phyloP scores from a whole-genome alignment of 2,888 invertebrate species.

The Neoitamus cyanurus region DNA sequence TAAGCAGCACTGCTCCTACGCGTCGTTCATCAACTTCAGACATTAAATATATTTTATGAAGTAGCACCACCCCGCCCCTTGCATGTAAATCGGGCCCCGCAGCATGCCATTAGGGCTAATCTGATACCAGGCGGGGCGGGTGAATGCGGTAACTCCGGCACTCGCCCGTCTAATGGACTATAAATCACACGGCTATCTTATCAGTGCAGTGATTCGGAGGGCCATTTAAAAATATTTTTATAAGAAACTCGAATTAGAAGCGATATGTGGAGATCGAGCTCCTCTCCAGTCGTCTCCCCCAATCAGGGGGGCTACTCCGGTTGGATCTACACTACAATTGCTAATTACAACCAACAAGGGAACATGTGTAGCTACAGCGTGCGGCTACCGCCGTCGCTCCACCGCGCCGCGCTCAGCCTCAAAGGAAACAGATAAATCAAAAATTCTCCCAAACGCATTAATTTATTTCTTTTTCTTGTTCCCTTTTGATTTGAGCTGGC shows the following conservation, averaged over 20 bases:
- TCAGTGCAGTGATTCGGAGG: not conserved
- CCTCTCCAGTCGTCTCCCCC: not conserved
- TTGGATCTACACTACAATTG: not conserved
- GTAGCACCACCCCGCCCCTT: not conserved
- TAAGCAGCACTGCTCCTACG: not conserved
- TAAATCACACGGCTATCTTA: slow-evolving; percentile 27
- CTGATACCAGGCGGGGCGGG: not conserved
- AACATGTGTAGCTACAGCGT: not conserved
- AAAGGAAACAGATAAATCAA: slow-evolving; percentile 38
- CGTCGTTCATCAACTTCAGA: slow-evolving; percentile 15
- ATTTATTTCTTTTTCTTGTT: slow-evolving; percentile 38
- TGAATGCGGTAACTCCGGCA: not conserved
- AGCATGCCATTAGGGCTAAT: slow-evolving; percentile 20
- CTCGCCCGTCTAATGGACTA: not conserved
- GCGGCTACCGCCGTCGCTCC: not conserved
- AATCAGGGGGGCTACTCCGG: not conserved
- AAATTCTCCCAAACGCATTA: slow-evolving; percentile 44
- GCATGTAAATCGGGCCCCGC: slow-evolving; percentile 7
- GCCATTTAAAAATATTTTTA: slow-evolving; percentile 16
- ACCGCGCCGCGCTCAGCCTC: slow-evolving; percentile 2
- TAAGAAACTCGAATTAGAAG: not conserved
- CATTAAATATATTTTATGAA: not conserved
- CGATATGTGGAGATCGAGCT: not conserved
- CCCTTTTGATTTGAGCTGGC: slow-evolving; percentile 17
- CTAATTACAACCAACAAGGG: slow-evolving; percentile 24